phyloP scores from a whole-genome alignment of 37 sponge, comb jelly and placozoan species.

The Beroe forskalii region DNA sequence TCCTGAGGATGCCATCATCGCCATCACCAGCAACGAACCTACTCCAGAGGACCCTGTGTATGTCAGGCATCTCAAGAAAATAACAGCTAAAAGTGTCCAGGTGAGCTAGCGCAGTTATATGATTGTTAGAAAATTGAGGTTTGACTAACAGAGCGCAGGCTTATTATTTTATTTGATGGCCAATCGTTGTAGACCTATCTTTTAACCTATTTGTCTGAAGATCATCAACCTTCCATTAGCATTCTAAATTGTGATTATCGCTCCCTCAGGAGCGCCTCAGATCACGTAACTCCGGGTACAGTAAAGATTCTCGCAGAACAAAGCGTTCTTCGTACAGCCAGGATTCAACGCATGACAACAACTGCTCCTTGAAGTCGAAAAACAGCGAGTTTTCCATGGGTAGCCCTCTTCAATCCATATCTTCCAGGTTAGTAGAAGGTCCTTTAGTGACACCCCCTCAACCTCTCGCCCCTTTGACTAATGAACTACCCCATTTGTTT shows the following conservation, averaged over 20 bases:
- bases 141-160: background rate
- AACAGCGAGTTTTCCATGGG: background rate
- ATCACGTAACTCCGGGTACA: background rate
- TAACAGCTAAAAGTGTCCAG: constrained; percentile 11
- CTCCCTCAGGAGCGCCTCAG: background rate
- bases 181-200: no score
- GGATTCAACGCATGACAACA: background rate
- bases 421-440: no score
- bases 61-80: constrained; percentile 34
- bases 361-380: background rate
- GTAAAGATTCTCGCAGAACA: background rate
- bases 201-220: no score
- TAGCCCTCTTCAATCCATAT: constrained; percentile 3
- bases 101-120: background rate
- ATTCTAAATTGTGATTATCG: no score
- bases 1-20: constrained; percentile 46
- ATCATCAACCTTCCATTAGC: no score
- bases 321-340: background rate
- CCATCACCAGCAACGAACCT: constrained; percentile 41
- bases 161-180: background rate
- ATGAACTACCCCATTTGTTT: no score
- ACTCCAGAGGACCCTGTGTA: constrained; percentile 13
- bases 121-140: background rate
- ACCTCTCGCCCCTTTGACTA: no score
- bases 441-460: no score